Evolutionary conservation across 2,797 vertebrate species (phyloP).

Genomic region (Scolopax bukidnonensis): DNA sequence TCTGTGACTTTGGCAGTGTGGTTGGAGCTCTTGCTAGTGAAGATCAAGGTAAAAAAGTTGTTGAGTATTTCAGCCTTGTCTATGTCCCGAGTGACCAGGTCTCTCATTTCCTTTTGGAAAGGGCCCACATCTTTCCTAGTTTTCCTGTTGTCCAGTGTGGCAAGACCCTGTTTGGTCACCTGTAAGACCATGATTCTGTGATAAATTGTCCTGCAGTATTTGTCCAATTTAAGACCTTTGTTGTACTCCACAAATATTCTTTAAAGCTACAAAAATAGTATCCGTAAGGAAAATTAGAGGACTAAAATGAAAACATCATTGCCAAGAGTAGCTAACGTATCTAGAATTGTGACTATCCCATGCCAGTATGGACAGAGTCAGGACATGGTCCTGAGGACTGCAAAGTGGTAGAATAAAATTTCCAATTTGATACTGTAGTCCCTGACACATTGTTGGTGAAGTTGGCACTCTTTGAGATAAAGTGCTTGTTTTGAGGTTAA

Average conservation of each 20-base stretch:
- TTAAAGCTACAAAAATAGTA: not conserved
- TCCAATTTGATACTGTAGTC: not conserved
- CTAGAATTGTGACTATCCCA: not conserved
- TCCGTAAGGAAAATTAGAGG: not conserved
- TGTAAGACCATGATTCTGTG: not conserved
- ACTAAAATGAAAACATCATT: not conserved
- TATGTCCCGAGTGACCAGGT: not conserved
- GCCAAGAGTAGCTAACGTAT: not conserved
- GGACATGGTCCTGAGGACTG: not conserved
- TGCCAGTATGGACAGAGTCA: not conserved
- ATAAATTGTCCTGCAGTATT: not conserved
- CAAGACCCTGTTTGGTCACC: not conserved
- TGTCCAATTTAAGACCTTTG: not conserved
- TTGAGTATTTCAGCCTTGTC: not conserved
- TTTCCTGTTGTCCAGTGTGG: not conserved
- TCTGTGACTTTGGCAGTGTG: not conserved
- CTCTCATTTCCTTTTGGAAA: not conserved
- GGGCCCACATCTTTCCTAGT: not conserved
- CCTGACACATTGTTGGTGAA: not conserved
- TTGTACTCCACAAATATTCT: not conserved
- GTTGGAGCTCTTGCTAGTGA: not conserved
- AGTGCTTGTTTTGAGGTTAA: not conserved
- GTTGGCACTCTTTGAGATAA: not conserved
- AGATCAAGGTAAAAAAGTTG: not conserved
- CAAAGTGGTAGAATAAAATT: not conserved